Conservation (phyloP, 2,113 vertebrate species). For the Grus americana region DNA sequence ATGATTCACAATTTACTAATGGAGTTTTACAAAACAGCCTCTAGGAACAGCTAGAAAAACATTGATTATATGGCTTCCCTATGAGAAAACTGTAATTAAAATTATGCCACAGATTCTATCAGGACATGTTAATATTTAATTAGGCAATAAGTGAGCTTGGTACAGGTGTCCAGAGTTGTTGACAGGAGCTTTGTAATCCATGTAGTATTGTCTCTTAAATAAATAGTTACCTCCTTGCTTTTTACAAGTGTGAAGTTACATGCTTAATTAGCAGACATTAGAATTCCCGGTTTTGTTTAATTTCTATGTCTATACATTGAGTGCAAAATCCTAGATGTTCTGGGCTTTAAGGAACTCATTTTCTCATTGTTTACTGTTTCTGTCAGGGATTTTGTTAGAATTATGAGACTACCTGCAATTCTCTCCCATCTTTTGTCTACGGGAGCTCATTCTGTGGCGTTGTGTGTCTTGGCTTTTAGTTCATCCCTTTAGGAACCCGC, state of each 20-base stretch:
- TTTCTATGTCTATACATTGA: background rate
- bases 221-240: slow-evolving; percentile 36
- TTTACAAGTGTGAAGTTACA: background rate
- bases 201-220: slow-evolving; percentile 25
- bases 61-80: slow-evolving; percentile 62
- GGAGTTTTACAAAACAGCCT: slow-evolving; percentile 47
- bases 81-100: slow-evolving; percentile 70
- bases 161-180: slow-evolving; percentile 48
- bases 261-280: slow-evolving; percentile 24
- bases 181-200: slow-evolving; percentile 41
- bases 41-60: slow-evolving; percentile 63
- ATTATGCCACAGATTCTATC: slow-evolving; percentile 63
- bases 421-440: background rate
- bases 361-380: background rate
- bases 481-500: background rate
- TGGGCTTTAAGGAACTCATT: background rate
- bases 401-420: background rate
- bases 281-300: background rate
- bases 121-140: slow-evolving; percentile 70
- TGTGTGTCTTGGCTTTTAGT: background rate
- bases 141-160: slow-evolving; percentile 45
- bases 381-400: background rate
- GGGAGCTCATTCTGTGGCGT: background rate
- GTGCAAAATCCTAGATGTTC: background rate
- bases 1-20: slow-evolving; percentile 41